Conservation (phyloP, 2,113 vertebrate genomes). For the Oriolus oriolus region DNA sequence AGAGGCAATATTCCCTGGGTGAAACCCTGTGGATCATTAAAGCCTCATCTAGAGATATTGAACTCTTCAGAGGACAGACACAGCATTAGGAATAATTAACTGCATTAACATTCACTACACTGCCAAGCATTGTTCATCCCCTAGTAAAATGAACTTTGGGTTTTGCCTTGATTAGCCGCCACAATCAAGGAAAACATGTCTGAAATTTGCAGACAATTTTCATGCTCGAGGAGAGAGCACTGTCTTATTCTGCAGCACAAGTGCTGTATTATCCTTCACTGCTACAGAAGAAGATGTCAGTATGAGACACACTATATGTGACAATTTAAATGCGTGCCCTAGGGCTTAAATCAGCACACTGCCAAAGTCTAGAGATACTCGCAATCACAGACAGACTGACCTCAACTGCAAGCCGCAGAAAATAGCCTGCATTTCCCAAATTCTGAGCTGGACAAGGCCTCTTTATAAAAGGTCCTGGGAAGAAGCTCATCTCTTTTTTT, state of each 20-base stretch:
- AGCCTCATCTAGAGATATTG: constrained; percentile 71
- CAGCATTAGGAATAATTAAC: constrained; percentile 78
- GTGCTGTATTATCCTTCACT: constrained; percentile 57
- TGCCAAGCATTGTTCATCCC: constrained; percentile 43
- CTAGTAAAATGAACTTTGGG: constrained; percentile 53
- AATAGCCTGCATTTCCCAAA: constrained; percentile 39
- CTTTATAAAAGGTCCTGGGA: constrained; percentile 56
- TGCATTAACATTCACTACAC: constrained; percentile 70
- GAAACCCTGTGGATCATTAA: constrained; percentile 60
- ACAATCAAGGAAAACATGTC: constrained; percentile 64
- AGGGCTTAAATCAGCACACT: constrained; percentile 42
- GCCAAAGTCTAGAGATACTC: constrained; percentile 52
- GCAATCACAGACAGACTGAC: constrained; percentile 45
- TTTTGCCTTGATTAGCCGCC: constrained; percentile 60
- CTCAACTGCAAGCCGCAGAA: constrained; percentile 24
- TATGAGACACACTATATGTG: constrained; percentile 57
- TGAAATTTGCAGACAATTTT: constrained; percentile 61
- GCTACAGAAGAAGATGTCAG: constrained; percentile 56
- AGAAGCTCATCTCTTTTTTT: constrained; percentile 44
- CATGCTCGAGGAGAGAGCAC: constrained; percentile 28
- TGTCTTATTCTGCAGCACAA: constrained; percentile 55
- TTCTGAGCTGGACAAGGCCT: constrained; percentile 50
- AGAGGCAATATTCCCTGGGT: constrained; percentile 69
- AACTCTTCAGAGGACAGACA: constrained; percentile 33
- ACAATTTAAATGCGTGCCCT: constrained; percentile 67